phyloP scores from a whole-genome alignment of 37 sponge, comb jelly and placozoan species.

The Ephydatia muelleri region DNA sequence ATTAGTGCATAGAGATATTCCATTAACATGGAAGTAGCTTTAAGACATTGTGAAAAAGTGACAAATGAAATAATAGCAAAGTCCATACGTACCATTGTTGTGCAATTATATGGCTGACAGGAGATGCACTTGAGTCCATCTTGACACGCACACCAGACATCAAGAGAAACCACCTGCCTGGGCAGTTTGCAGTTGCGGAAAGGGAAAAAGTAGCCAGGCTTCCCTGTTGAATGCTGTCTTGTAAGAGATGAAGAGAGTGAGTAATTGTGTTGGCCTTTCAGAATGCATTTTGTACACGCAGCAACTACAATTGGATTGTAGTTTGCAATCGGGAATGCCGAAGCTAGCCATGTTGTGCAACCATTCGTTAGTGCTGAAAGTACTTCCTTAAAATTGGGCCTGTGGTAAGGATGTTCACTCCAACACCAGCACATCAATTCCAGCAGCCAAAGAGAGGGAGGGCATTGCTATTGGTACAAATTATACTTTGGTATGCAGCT shows the following conservation, averaged over 20 bases:
- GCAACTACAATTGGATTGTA: constrained; percentile 19
- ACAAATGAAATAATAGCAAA: too few relatives aligned
- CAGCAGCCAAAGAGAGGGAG: constrained; percentile 47
- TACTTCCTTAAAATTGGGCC: constrained; percentile 64
- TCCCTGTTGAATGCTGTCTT: background rate
- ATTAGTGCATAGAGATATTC: too few relatives aligned
- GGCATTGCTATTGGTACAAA: constrained; percentile 20
- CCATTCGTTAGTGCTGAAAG: constrained; percentile 8
- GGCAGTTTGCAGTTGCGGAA: background rate
- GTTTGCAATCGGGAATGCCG: constrained; percentile 4
- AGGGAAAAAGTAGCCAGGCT: background rate
- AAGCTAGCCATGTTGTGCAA: constrained; percentile 35
- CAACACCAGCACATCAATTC: constrained; percentile 93
- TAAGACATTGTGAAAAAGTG: too few relatives aligned
- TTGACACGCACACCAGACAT: background rate
- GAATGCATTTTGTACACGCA: constrained; percentile 2
- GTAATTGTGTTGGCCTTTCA: background rate
- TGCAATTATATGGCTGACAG: background rate
- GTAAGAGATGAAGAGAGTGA: background rate
- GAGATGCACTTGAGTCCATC: background rate
- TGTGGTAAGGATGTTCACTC: constrained; percentile 71
- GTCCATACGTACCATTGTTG: background rate
- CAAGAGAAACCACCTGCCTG: background rate
- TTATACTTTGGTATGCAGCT: background rate
- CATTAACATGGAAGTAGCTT: too few relatives aligned